phyloP scores from a whole-genome alignment of 2,888 invertebrate species.

The Ormyrus thymus region DNA sequence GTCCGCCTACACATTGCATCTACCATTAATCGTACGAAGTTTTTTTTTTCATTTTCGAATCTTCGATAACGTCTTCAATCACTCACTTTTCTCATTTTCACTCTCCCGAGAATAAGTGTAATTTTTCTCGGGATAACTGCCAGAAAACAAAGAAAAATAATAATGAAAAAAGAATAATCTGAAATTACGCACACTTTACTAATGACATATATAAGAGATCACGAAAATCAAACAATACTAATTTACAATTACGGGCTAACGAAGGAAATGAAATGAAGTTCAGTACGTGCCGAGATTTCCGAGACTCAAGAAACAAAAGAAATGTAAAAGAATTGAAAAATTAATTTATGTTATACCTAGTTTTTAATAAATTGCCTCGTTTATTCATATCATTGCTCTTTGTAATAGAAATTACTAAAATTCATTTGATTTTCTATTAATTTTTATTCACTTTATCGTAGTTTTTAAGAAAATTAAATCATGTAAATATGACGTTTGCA shows the following conservation, averaged over 20 bases:
- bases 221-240: slow-evolving; percentile 44
- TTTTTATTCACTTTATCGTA: no score
- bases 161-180: slow-evolving; percentile 13
- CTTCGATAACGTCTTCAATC: slow-evolving; percentile 6
- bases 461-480: no score
- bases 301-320: slow-evolving; percentile 11
- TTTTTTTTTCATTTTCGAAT: slow-evolving; percentile 23
- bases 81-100: slow-evolving; percentile 7
- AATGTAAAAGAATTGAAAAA: slow-evolving; percentile 17
- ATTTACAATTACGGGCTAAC: slow-evolving; percentile 42
- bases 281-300: slow-evolving; percentile 11
- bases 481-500: no score
- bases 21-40: slow-evolving; percentile 14
- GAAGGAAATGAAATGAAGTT: background rate
- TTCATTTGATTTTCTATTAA: no score
- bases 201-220: slow-evolving; percentile 19
- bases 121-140: slow-evolving; percentile 38
- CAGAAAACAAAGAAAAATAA: slow-evolving; percentile 11
- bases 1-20: slow-evolving; percentile 32
- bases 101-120: slow-evolving; percentile 12
- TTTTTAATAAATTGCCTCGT: slow-evolving; percentile 50
- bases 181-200: slow-evolving; percentile 46
- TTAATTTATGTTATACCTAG: slow-evolving; percentile 36
- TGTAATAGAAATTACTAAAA: slow-evolving; percentile 42
- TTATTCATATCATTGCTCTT: slow-evolving; percentile 40